These are phyloP conservation scores for Heliopora coerulea DNA, from an alignment of 92 coral and sea anemone species.

Conservation along the genomic window DNA sequence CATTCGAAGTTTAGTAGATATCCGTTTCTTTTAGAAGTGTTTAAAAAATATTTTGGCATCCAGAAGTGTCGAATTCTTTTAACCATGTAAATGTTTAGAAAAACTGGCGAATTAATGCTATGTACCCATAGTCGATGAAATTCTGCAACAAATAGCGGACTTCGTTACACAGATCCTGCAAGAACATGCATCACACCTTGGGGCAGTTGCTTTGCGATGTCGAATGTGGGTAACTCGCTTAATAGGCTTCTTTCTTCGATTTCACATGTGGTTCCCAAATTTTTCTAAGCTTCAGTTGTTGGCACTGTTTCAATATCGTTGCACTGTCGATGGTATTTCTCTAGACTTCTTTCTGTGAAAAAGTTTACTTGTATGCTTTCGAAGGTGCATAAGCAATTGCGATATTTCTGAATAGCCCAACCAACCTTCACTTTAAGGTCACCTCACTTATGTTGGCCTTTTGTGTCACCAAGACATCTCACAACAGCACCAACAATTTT, in stretches of 20 bases:
- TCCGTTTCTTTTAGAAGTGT: too few species aligned
- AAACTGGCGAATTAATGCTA: too few species aligned
- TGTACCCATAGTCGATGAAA: constrained; percentile 5
- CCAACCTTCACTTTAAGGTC: constrained; percentile 13
- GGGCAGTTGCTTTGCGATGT: constrained; percentile 30
- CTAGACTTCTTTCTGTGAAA: background rate
- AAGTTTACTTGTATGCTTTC: constrained; percentile 13
- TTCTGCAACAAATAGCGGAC: constrained; percentile 23
- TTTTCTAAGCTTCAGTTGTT: background rate
- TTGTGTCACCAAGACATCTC: constrained; percentile 5
- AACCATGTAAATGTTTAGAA: too few species aligned
- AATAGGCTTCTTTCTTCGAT: constrained; percentile 6
- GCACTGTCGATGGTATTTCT: constrained; percentile 8
- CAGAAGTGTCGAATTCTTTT: too few species aligned
- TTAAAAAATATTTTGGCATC: too few species aligned
- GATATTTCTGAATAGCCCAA: constrained; percentile 26
- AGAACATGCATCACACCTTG: constrained; percentile 24
- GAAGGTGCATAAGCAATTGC: constrained; percentile 16
- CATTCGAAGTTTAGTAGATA: too few species aligned
- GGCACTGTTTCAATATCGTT: constrained; percentile 10
- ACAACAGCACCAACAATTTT: constrained; percentile 22
- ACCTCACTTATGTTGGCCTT: constrained; percentile 8
- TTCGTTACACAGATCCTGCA: constrained; percentile 17
- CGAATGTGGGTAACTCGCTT: constrained; percentile 8
- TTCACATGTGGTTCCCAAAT: constrained; percentile 8